phyloP scores from a whole-genome alignment of 2,888 invertebrate species.

The Xanthia togata region DNA sequence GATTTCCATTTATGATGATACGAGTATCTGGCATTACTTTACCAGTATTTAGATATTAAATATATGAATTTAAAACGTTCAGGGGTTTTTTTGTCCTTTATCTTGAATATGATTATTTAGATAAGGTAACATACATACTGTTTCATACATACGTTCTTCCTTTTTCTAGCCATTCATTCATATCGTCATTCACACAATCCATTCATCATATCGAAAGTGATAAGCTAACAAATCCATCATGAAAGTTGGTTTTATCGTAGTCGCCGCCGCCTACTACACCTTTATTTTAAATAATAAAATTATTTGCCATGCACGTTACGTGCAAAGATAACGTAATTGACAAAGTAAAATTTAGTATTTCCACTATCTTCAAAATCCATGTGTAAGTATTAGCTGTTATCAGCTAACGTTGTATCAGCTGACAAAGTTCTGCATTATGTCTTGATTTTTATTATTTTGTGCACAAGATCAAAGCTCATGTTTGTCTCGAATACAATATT shows the following conservation, averaged over 20 bases:
- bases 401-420: slow-evolving; percentile 32
- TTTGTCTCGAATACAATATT: not conserved
- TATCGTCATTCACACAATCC: not conserved
- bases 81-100: slow-evolving; percentile 16
- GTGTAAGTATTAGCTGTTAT: slow-evolving; percentile 27
- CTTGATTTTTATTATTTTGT: slow-evolving; percentile 1
- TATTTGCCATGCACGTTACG: not conserved
- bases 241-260: not conserved
- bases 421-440: slow-evolving; percentile 1
- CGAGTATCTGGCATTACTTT: slow-evolving; percentile 8
- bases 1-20: slow-evolving; percentile 2
- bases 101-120: slow-evolving; percentile 25
- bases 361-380: slow-evolving; percentile 18
- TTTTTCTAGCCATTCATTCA: not conserved
- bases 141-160: not conserved
- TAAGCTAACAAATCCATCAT: not conserved
- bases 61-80: not conserved
- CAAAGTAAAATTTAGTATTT: slow-evolving; percentile 1
- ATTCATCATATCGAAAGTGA: slow-evolving; percentile 5
- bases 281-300: slow-evolving; percentile 6
- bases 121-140: not conserved
- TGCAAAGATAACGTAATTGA: slow-evolving; percentile 17
- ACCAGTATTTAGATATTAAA: not conserved
- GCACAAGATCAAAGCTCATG: not conserved
- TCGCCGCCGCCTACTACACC: not conserved